Base-by-base conservation (phyloP, 2,113 vertebrate genomes). In the Gymnogyps californianus region DNA sequence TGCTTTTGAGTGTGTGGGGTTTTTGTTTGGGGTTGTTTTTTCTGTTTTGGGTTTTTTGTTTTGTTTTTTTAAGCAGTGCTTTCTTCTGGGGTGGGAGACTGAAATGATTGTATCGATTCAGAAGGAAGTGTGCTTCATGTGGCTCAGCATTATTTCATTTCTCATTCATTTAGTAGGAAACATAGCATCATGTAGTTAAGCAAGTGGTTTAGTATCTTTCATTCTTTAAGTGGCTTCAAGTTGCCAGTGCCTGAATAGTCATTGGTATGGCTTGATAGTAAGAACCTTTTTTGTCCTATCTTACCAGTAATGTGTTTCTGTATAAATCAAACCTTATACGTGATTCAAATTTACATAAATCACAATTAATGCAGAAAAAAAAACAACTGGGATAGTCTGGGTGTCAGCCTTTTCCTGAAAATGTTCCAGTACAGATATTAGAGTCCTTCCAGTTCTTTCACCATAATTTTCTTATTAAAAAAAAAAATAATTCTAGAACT, bases 131-230 rank as follows among this genome's bases (percentile, higher is more conserved):
- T 92, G 44, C 16, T 52, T 83, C 42, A 29, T 69, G 21, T 51
- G 26, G 46, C 74, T 83, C 19, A 36, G 57, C 36, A 25, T 96
- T 93, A 52, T 83, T 91, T 87, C 10, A 67, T 79, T 91, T 95
- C 80, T 95, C 71, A 34, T 90, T 95, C 36, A 22, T 77, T 93
- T 94, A 78, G 47, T 40, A 85, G 84, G 67, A 74, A 94, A 70
- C 49, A 93, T 90, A 69, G 52, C 34, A 34, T 85, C 42, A n/a
- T 7, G 7, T 64, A 55, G n/a, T 64, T 86, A 65, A 90, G 31
- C 13, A 72, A 74, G 36, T 58, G 2, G 19, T 69, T 55, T 70
- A 64, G 16, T 72, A 15, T 40, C 42, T 83, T 69, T 36, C 7
- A 10, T 86, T 76, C 47, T 59, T 52, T 36, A 77, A 36, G 51